Conservation (phyloP, 2,888 invertebrate genomes). For the Chalcosyrphus nemorum region DNA sequence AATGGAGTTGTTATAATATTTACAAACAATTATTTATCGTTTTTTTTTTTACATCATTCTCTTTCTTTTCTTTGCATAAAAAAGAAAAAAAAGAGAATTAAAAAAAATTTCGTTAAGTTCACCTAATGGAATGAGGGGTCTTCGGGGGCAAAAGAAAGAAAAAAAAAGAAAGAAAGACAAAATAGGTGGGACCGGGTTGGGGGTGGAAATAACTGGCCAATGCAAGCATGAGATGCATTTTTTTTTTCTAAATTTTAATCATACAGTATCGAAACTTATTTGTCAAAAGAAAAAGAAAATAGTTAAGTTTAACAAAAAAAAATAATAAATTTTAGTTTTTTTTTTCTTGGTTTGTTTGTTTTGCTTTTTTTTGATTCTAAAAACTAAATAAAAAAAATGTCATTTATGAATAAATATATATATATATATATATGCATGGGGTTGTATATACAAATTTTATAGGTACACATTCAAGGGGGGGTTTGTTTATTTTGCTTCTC, state of each 20-base stretch:
- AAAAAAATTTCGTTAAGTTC: conserved; percentile 29
- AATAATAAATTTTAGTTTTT: conserved; percentile 26
- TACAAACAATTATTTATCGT: conserved; percentile 74
- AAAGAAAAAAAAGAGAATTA: conserved; percentile 75
- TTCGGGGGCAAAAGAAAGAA: not conserved
- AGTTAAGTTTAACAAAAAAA: conserved; percentile 40
- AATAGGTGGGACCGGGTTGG: no score
- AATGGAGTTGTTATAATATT: conserved; percentile 71
- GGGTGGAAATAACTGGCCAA: conserved; percentile 68
- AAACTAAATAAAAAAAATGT: conserved; percentile 72
- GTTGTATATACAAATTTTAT: conserved; percentile 57
- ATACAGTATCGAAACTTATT: conserved; percentile 55
- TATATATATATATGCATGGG: conserved; percentile 51
- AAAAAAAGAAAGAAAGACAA: no score
- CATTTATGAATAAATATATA: conserved; percentile 69
- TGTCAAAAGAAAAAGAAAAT: conserved; percentile 57
- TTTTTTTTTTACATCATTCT: conserved; percentile 42
- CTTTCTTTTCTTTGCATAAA: conserved; percentile 77
- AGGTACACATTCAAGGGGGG: conserved; percentile 59
- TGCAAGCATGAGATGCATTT: conserved; percentile 68
- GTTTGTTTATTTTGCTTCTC: conserved; percentile 51
- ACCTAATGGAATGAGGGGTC: conserved; percentile 59
- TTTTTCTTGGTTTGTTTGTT: conserved; percentile 61
- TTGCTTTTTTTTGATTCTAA: conserved; percentile 65
- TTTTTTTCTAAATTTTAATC: conserved; percentile 7